A percentile compares a stretch with the other conserved stretches of the same genome.
Evolutionary conservation across 2,888 invertebrate species (phyloP).

Genomic region (Heliconius ethilla): DNA sequence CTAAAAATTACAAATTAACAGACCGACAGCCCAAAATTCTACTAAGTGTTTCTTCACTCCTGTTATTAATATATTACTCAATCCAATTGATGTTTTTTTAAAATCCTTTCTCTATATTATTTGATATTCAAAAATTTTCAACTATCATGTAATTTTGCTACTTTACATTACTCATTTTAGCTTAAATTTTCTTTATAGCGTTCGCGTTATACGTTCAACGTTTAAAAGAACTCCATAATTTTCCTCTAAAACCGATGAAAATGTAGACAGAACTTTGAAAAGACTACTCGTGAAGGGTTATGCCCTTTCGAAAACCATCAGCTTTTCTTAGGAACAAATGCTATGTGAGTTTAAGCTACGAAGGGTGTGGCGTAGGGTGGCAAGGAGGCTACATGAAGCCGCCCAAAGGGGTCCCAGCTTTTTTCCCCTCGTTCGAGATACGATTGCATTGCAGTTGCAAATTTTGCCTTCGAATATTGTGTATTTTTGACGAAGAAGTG

Average conservation of each 20-base stretch:
- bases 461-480: constrained; percentile 45
- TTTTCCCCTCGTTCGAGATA: constrained; percentile 53
- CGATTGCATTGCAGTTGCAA: constrained; percentile 54
- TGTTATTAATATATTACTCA: too few relatives aligned
- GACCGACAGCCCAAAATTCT: too few relatives aligned
- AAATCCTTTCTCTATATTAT: too few relatives aligned
- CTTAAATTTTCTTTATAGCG: background rate
- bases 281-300: constrained; percentile 33
- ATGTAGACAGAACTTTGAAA: constrained; percentile 25
- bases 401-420: constrained; percentile 53
- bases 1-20: too few relatives aligned
- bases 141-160: background rate
- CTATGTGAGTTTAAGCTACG: constrained; percentile 48
- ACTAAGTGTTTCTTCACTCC: too few relatives aligned
- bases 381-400: constrained; percentile 53
- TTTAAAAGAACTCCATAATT: constrained; percentile 10
- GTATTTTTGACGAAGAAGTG: constrained; percentile 31
- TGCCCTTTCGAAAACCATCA: constrained; percentile 48
- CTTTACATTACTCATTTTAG: background rate
- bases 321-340: constrained; percentile 55
- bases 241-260: constrained; percentile 24
- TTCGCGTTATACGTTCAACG: background rate
- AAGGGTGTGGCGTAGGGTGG: constrained; percentile 52
- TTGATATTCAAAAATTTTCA: too few relatives aligned
- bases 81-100: too few relatives aligned